Conservation (phyloP, 2,797 vertebrate species). For the Chiloscyllium punctatum region DNA sequence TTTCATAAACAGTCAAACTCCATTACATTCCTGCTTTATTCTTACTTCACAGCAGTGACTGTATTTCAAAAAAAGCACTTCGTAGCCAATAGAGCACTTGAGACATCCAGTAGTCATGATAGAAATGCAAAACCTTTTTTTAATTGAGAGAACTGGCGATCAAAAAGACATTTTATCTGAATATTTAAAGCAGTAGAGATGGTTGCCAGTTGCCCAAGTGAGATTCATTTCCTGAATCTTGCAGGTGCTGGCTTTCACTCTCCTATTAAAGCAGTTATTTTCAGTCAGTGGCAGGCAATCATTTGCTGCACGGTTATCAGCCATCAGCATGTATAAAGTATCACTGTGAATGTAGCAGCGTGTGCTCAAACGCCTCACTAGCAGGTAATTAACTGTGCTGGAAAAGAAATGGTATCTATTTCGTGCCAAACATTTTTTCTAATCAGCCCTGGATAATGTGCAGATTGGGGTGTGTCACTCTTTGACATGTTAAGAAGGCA, state of each 20-base stretch:
- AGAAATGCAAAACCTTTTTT: neutral
- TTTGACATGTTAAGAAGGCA: neutral
- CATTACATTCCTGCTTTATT: neutral
- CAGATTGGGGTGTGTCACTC: neutral
- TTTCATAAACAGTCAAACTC: neutral
- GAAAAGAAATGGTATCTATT: neutral
- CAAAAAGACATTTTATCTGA: slow-evolving; percentile 2
- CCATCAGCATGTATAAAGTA: neutral
- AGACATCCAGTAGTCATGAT: neutral
- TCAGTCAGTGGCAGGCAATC: neutral
- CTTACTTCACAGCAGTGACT: neutral
- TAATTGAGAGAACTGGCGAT: neutral
- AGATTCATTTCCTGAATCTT: neutral
- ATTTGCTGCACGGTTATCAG: neutral
- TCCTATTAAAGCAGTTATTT: neutral
- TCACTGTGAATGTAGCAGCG: slow-evolving; percentile 20
- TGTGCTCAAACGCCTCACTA: neutral
- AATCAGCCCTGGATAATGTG: neutral
- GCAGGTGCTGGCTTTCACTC: slow-evolving; percentile 18
- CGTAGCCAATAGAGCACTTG: neutral
- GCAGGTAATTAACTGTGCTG: neutral
- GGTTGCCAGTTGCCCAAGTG: neutral
- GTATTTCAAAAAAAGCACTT: neutral
- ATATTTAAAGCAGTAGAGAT: neutral
- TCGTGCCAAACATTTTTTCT: neutral